Base-by-base conservation (phyloP, 2,113 vertebrate species). In the Rhea pennata region DNA sequence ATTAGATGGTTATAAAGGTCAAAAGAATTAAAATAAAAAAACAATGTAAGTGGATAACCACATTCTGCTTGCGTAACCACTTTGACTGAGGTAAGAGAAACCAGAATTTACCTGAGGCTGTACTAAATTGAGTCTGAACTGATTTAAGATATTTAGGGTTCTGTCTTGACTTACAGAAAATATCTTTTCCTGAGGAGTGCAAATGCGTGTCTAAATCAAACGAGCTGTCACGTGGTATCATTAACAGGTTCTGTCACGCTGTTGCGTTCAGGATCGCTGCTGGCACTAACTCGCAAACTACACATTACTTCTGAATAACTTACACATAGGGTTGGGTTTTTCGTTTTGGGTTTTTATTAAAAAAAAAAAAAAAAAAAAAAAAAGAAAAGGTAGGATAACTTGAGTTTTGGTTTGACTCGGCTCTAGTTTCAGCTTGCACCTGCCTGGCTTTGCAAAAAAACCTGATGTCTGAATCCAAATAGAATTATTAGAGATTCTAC, bases 361-460 rank as follows among this genome's bases (percentile, higher is more conserved):
- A n/a, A n/a, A n/a, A n/a, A n/a, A n/a, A n/a, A n/a, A n/a, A n/a
- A n/a, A n/a, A n/a, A n/a, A n/a, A 2, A 65, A 84, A 51, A 29
- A 64, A 53, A 69, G 2, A 65, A 84, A 51, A 29, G 59, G 48
- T 12, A 82, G 53, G 56, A 65, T 48, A 92, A 69, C 19, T 36
- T 53, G 10, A 56, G n/a, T 24, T 92, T 86, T 77, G 42, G 40
- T 61, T 88, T 90, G 65, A 84, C 42, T 92, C 56, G 9, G 10
- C 27, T 88, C 83, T 76, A 94, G 73, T 58, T 95, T 53, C 83
- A 93, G 73, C 58, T 81, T 78, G 54, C 69, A 94, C 79, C 56
- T 62, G 90, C 23, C 69, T 90, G 61, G 72, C 56, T 86, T 75
- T 84, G 93, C 76, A 90, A 95, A 71, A 33, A 90, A 48, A 31